Percentiles rank a stretch among this genome's conserved stretches.
Evolutionary conservation across 2,113 vertebrate species (phyloP).

Genomic region (Hippolais icterina): DNA sequence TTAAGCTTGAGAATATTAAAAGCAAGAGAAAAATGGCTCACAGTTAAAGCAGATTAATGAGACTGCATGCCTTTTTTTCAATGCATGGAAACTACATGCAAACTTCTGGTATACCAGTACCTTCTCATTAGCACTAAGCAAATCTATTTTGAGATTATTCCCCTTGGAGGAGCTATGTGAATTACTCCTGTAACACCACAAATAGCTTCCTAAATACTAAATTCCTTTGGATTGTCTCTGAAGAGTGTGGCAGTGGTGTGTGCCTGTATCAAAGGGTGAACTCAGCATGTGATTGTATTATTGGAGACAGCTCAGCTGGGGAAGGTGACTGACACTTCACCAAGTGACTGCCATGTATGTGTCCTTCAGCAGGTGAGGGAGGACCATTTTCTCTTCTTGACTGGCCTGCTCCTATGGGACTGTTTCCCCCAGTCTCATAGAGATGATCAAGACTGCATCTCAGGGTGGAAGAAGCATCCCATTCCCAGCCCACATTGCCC

Average conservation of each 20-base stretch:
- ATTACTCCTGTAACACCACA: not conserved
- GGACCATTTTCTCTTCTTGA: rapidly evolving
- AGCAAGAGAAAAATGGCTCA: slow-evolving; percentile 7
- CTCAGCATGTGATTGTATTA: not conserved
- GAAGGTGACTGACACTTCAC: not conserved
- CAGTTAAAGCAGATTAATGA: slow-evolving; percentile 12
- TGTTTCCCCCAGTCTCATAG: not conserved
- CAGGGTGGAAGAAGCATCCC: not conserved
- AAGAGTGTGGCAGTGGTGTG: not conserved
- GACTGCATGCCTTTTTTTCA: not conserved
- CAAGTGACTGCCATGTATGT: not conserved
- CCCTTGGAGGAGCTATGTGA: not conserved
- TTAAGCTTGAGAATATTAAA: slow-evolving; percentile 1
- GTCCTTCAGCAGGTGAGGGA: not conserved
- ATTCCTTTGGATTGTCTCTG: not conserved
- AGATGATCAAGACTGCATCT: not conserved
- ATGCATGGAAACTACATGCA: not conserved
- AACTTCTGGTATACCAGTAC: not conserved
- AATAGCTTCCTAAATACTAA: not conserved
- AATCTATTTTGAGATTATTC: not conserved
- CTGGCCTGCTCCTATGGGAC: not conserved
- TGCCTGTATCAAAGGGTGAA: not conserved
- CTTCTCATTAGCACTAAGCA: not conserved
- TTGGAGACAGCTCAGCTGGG: not conserved
- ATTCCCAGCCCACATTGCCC: not conserved